Conservation (phyloP, 64 coral and sea anemone species). For the Anthopleura sola region DNA sequence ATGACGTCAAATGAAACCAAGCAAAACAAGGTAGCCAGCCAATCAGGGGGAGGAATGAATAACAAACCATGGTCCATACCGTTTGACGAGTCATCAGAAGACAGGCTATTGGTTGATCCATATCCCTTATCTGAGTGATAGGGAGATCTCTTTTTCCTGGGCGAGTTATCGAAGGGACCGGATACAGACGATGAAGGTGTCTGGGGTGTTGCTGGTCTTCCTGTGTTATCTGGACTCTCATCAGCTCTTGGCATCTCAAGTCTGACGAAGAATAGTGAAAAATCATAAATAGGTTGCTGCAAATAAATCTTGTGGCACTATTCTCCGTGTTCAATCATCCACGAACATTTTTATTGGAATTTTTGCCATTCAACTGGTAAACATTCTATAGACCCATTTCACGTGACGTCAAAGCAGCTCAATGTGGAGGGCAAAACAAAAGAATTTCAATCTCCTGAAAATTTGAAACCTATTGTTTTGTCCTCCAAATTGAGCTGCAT, state of each 20-base stretch:
- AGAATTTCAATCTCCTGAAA: too few relatives aligned
- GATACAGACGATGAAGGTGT: conserved; percentile 28
- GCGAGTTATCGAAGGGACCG: conserved; percentile 43
- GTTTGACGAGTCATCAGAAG: conserved; percentile 60
- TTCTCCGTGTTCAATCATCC: too few relatives aligned
- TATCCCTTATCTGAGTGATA: conserved; percentile 84
- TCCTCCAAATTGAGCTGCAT: too few relatives aligned
- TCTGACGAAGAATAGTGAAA: background rate
- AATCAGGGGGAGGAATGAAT: background rate
- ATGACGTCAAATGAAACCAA: too few relatives aligned
- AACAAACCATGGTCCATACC: background rate
- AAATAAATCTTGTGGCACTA: too few relatives aligned
- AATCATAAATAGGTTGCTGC: background rate
- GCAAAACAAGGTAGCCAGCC: too few relatives aligned
- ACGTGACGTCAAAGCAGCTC: too few relatives aligned
- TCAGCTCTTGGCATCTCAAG: background rate
- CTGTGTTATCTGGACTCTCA: conserved; percentile 1
- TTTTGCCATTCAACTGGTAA: too few relatives aligned
- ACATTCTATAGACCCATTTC: too few relatives aligned
- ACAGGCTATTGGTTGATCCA: conserved; percentile 73
- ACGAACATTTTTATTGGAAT: too few relatives aligned
- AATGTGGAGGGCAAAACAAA: too few relatives aligned
- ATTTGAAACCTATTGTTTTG: too few relatives aligned
- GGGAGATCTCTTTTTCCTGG: conserved; percentile 51
- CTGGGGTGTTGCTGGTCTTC: conserved; percentile 30